A percentile compares a stretch with the other conserved stretches of the same genome.
These are phyloP conservation scores for Capricornis sumatraensis DNA, from an alignment of 2,113 vertebrate genomes.

Conservation along the genomic window DNA sequence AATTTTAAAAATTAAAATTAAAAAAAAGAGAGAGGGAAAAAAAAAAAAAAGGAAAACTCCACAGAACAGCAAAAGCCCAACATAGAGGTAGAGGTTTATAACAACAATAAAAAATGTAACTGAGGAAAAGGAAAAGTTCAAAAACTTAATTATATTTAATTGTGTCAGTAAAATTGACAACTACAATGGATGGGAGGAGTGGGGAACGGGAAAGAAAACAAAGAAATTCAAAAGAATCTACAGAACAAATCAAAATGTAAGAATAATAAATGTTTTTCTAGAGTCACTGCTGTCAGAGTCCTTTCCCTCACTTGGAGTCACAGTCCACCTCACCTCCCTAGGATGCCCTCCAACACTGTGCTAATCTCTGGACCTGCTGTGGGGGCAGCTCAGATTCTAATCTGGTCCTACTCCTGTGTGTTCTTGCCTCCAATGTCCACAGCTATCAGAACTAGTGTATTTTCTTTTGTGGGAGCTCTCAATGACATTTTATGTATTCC, in stretches of 20 bases:
- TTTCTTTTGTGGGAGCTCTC: not conserved
- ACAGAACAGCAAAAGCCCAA: too few species aligned
- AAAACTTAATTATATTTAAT: too few species aligned
- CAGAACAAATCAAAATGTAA: not conserved
- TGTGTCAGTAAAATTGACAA: too few species aligned
- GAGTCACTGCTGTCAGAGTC: not conserved
- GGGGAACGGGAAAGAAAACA: not conserved
- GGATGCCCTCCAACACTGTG: not conserved
- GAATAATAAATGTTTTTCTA: not conserved
- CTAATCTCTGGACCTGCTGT: not conserved
- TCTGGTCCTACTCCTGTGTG: not conserved
- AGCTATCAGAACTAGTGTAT: not conserved
- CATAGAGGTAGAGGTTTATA: too few species aligned
- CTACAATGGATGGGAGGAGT: too few species aligned
- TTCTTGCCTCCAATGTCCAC: not conserved
- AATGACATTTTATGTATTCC: not conserved
- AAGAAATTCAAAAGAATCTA: not conserved
- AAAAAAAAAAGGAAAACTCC: too few species aligned
- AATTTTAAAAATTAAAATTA: not conserved
- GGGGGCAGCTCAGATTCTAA: not conserved
- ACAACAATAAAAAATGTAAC: too few species aligned
- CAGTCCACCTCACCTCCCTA: not conserved
- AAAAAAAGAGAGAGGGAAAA: accelerated
- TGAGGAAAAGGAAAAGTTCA: too few species aligned
- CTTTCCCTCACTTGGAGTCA: not conserved